Percentiles rank a stretch among this genome's conserved stretches.
Evolutionary conservation across 2,888 invertebrate species (phyloP).

Genomic region (Strigamia crassipes): DNA sequence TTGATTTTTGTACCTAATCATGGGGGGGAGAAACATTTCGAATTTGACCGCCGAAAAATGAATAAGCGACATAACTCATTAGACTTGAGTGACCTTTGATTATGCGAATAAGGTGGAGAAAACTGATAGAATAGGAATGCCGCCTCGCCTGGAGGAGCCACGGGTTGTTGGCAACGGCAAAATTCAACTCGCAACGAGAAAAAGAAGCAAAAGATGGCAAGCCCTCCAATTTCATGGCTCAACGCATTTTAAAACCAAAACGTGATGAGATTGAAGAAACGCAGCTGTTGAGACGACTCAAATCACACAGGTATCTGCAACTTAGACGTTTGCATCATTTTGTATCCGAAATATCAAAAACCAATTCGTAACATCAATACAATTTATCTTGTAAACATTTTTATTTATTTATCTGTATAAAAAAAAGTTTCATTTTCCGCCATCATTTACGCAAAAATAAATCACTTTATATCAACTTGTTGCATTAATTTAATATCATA

Average conservation of each 20-base stretch:
- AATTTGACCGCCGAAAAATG: neutral
- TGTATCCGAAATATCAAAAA: neutral
- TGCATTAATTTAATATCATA: too few species aligned
- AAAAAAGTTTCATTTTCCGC: neutral
- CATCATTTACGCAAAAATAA: neutral
- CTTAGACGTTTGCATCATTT: neutral
- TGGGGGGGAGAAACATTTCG: neutral
- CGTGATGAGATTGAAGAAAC: conserved; percentile 36
- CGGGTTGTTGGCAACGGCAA: conserved; percentile 30
- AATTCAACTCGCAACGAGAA: conserved; percentile 3
- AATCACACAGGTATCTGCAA: conserved; percentile 36
- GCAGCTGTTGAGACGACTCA: conserved; percentile 22
- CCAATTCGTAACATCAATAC: neutral
- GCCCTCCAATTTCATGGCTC: conserved; percentile 40
- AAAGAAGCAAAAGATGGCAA: conserved; percentile 40
- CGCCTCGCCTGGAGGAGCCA: conserved; percentile 24
- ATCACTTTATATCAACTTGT: too few species aligned
- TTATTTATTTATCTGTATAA: too few species aligned
- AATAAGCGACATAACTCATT: neutral
- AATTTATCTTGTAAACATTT: neutral
- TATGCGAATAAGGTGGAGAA: conserved; percentile 37
- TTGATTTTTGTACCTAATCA: neutral
- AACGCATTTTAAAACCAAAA: conserved; percentile 38
- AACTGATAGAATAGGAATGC: conserved; percentile 35
- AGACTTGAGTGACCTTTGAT: conserved; percentile 12